Percentiles rank a stretch among this genome's conserved stretches.
Evolutionary conservation across 30 jellyfish, hydroid and myxozoan species (phyloP).

Genomic region (Hydractinia echinata): DNA sequence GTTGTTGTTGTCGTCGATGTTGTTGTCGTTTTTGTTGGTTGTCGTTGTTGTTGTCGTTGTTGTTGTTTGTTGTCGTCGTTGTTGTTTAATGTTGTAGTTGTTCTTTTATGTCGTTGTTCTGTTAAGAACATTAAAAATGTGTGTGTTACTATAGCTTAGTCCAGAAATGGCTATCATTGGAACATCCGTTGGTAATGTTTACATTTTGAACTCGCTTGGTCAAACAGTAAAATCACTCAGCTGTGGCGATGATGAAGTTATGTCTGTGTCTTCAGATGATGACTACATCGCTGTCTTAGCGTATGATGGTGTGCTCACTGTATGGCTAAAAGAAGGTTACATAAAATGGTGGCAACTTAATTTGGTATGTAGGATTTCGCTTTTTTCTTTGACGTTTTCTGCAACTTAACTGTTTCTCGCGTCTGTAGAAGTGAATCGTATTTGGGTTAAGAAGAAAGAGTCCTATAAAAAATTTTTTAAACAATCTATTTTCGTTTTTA

Average conservation of each 20-base stretch:
- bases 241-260: constrained; percentile 28
- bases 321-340: constrained; percentile 40
- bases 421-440: neutral
- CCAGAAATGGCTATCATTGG: constrained; percentile 36
- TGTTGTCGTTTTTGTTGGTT: no score
- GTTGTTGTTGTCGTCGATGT: no score
- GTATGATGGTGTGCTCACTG: constrained; percentile 30
- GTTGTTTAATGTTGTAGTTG: no score
- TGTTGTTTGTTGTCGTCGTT: no score
- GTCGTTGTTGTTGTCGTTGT: no score
- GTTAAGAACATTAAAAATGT: no score
- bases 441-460: no score
- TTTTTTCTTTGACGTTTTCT: neutral
- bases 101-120: no score
- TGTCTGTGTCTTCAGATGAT: constrained; percentile 35
- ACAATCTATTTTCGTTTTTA: neutral
- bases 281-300: constrained; percentile 26
- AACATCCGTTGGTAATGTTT: constrained; percentile 22
- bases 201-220: constrained; percentile 27
- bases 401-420: neutral
- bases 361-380: constrained; percentile 3
- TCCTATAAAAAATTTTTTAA: neutral
- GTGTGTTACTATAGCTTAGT: constrained; percentile 7
- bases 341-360: constrained; percentile 37
- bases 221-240: constrained; percentile 18